Conservation (phyloP, 2,113 vertebrate species). For the Cyprinus carpio region DNA sequence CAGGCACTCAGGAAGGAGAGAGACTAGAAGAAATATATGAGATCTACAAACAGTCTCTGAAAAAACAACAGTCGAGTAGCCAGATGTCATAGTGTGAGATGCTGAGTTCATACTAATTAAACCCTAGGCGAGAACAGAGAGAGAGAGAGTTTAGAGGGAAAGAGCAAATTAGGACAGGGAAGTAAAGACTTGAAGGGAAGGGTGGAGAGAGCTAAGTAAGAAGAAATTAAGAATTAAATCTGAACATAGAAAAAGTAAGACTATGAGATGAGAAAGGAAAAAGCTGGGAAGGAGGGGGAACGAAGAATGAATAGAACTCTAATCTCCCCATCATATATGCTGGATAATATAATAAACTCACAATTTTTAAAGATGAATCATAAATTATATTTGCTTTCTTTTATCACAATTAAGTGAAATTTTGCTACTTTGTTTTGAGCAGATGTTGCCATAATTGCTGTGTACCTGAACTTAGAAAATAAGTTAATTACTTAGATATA, state of each 20-base stretch:
- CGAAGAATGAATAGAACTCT: background rate
- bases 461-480: background rate
- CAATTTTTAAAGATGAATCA: background rate
- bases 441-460: background rate
- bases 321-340: background rate
- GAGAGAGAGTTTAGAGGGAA: background rate
- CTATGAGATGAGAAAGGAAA: background rate
- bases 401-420: background rate
- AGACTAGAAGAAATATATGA: slow-evolving; percentile 7
- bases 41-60: background rate
- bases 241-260: background rate
- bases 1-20: slow-evolving; percentile 8
- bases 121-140: background rate
- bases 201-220: background rate
- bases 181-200: background rate
- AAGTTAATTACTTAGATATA: no score
- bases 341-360: background rate
- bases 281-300: background rate
- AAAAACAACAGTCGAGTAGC: slow-evolving; percentile 26
- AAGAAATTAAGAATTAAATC: background rate
- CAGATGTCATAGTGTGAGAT: slow-evolving; percentile 13
- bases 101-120: slow-evolving; percentile 23
- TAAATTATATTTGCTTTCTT: background rate
- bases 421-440: background rate
- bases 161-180: slow-evolving; percentile 3